Conservation (phyloP, 2,888 invertebrate species). For the Drosophila tanythrix region DNA sequence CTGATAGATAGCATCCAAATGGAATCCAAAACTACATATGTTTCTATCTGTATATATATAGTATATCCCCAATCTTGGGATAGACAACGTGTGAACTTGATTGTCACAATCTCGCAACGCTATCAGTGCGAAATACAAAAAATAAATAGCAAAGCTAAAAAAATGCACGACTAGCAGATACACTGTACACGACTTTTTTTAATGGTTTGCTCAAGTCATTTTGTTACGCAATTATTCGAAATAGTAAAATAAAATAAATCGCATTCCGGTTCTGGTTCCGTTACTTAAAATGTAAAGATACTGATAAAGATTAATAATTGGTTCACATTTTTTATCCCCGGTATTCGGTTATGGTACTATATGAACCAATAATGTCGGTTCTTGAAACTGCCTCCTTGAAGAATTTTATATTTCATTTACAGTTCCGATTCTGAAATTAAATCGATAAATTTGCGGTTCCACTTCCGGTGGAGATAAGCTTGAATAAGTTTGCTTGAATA, state of each 20-base stretch:
- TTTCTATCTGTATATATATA: neutral
- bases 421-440: no score
- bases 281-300: neutral
- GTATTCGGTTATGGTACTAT: no score
- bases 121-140: neutral
- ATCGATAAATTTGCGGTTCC: no score
- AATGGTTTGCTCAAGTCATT: no score
- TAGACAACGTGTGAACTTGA: neutral
- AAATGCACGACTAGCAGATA: neutral
- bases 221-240: neutral
- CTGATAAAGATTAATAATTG: neutral
- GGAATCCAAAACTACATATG: conserved; percentile 4
- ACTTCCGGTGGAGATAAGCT: neutral
- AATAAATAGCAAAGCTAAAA: neutral
- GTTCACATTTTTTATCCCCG: neutral
- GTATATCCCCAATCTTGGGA: neutral
- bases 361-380: no score
- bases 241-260: neutral
- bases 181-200: neutral
- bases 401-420: no score
- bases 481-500: neutral
- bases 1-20: conserved; percentile 21
- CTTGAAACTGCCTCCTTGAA: no score
- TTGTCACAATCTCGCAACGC: neutral
- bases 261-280: neutral